A percentile compares a stretch with the other conserved stretches of the same genome.
These are phyloP conservation scores for Gonioctena quinquepunctata DNA, from an alignment of 1,140 invertebrate genomes.

Conservation along the genomic window DNA sequence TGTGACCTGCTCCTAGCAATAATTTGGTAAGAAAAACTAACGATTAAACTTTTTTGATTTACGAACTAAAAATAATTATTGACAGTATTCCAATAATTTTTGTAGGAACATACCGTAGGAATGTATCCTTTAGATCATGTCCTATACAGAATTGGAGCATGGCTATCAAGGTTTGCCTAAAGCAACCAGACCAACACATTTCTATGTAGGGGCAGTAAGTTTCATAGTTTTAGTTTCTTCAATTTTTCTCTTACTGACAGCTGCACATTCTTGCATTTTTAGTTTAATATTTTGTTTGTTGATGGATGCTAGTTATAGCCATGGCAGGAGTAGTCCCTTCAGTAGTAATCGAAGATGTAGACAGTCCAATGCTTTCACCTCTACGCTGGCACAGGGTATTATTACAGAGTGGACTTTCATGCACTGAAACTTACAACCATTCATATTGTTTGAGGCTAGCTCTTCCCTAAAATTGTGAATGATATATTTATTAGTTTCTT, in stretches of 20 bases:
- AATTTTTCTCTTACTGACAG: background rate
- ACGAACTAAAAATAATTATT: background rate
- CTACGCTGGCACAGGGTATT: constrained; percentile 41
- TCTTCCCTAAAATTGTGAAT: too few species aligned
- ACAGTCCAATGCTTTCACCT: constrained; percentile 47
- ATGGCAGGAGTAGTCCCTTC: constrained; percentile 46
- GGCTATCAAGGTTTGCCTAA: constrained; percentile 82
- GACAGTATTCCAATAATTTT: background rate
- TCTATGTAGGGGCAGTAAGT: constrained; percentile 60
- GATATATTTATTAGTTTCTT: too few species aligned
- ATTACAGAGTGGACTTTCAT: background rate
- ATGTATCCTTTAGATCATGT: constrained; percentile 63
- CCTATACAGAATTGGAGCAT: constrained; percentile 87
- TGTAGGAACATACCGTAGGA: constrained; percentile 19
- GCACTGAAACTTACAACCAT: too few species aligned
- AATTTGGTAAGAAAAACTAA: background rate
- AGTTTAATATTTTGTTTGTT: background rate
- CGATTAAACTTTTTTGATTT: background rate
- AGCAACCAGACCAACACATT: constrained; percentile 62
- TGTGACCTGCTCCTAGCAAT: background rate
- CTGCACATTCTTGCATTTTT: background rate
- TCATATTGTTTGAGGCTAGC: too few species aligned
- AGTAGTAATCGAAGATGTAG: constrained; percentile 57
- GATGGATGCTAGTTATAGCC: background rate
- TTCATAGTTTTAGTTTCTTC: background rate